Evolutionary conservation across 2,888 invertebrate genomes (phyloP), one percentile per base, ranked within the genome.

Genomic region (Halictus ligatus): DNA sequence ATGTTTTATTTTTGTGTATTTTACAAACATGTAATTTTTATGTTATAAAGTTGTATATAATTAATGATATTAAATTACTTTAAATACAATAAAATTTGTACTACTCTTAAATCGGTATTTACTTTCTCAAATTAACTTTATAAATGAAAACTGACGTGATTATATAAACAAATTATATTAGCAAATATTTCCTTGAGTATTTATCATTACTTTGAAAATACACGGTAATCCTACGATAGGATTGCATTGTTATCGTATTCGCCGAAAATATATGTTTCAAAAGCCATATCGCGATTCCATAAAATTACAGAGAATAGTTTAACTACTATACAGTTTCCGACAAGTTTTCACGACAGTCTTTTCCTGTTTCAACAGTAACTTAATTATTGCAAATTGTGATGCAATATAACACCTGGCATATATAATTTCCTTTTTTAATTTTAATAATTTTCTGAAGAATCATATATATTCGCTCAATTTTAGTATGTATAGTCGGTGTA

Each of bases 21-120:
- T 83, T 80, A 76, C 79, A 54, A 76, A 67, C 50, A 72, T 78
- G 69, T 67, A 78, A 73, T 77, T 85, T 78, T 76, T 79, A 74
- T 76, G 78, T 73, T 78, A 75, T 75, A 29, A 73, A 78, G 35
- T 54, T 85, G 86, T 86, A 86, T 50, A 86, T 86, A 86, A 60
- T 67, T 46, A 64, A 43, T 81, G 75, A 73, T 75, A 72, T 78
- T 76, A 75, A 69, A 78, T 84, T 82, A 76, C 54, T 46, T 74
- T 74, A 76, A 46, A 60, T 74, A 74, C 3, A 79, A 73, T 29
- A 67, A 58, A 83, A 73, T 76, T 76, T 79, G 76, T 83, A 80
- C n/a, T 43, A 67, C 40, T 35, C 58, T 58, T 58, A 75, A 46
- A 50, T 60, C 25, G 12, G 25, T 21, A 75, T 78, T 78, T 72